Evolutionary conservation across 2,888 invertebrate species (phyloP), one percentile per base, ranked within the genome.

Genomic region (Keiferia lycopersicella): DNA sequence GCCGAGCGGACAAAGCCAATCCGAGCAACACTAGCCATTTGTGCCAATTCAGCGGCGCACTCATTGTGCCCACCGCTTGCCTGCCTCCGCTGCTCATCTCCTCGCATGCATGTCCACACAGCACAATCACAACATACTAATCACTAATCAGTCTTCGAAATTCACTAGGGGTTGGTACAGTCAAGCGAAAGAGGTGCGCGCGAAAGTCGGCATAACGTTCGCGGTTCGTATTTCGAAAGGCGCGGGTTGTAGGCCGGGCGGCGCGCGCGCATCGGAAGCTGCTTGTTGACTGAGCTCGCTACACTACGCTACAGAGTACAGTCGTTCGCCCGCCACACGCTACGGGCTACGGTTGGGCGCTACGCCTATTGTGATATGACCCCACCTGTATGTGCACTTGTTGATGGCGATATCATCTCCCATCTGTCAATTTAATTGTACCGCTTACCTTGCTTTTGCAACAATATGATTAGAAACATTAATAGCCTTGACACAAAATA

Each of bases 1-100:
- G 86, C 79, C 84, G 86, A 81, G 85, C 91, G 91, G 91, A 90
- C 91, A 91, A 88, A 89, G 90, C 90, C 88, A 91, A 90, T 90
- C 91, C 91, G 83, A 91, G 80, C 88, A 90, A 84, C 88, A 90
- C 86, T 81, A 90, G 86, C 90, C 91, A 91, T 89, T 91, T 90
- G 86, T 86, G 91, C 89, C 91, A 91, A 90, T 91, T 91, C 89
- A 82, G 82, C 80, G 82, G 82, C 83, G 81, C 80, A 82, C 82
- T 86, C 91, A 91, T 90, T 89, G 88, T 90, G 83, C 78, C 78
- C 80, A 74, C 78, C 72, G 75, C 39, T 50, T 61, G 61, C 48
- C 22, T 22, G 20, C 14, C 41, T 53, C 53, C 53, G 80, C 81
- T 77, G 78, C 45, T 83, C 83, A 85, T 75, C 70, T 76, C 69